phyloP scores from a whole-genome alignment of 2,888 invertebrate genomes.

The Platerodrilus igneus region DNA sequence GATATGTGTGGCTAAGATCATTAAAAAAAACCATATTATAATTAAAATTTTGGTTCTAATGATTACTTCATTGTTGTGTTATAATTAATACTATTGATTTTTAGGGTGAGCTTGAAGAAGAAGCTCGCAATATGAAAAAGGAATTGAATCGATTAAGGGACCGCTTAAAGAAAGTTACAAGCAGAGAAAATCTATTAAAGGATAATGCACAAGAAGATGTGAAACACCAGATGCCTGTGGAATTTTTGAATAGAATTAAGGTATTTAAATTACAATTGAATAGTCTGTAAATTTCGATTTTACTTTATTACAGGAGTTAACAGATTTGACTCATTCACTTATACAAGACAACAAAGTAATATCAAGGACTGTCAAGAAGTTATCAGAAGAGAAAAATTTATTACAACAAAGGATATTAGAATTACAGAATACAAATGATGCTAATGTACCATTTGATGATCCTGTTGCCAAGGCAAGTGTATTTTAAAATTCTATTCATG shows the following conservation, averaged over 20 bases:
- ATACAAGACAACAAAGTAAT: constrained; percentile 53
- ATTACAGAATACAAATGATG: constrained; percentile 40
- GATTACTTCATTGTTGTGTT: constrained; percentile 2
- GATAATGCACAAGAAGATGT: constrained; percentile 32
- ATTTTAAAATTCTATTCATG: not conserved
- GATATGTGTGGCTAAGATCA: too few species aligned
- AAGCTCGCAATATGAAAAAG: constrained; percentile 46
- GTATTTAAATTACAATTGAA: constrained; percentile 28
- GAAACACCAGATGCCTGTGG: constrained; percentile 33
- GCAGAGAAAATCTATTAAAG: constrained; percentile 43
- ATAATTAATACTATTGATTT: not conserved
- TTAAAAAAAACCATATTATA: too few species aligned
- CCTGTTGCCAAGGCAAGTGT: constrained; percentile 38
- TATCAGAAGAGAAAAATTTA: constrained; percentile 49
- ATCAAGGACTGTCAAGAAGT: constrained; percentile 44
- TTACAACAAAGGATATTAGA: constrained; percentile 50
- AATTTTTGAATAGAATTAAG: constrained; percentile 44
- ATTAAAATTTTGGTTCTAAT: constrained; percentile 7
- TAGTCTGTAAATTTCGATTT: constrained; percentile 16
- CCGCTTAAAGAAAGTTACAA: constrained; percentile 39
- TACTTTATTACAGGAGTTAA: constrained; percentile 47
- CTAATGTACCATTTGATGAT: constrained; percentile 37
- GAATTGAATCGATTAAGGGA: constrained; percentile 48
- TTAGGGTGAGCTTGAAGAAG: constrained; percentile 51
- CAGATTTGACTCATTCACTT: constrained; percentile 48